Conservation (phyloP, 2,113 vertebrate genomes). For the Dissostichus mawsoni region DNA sequence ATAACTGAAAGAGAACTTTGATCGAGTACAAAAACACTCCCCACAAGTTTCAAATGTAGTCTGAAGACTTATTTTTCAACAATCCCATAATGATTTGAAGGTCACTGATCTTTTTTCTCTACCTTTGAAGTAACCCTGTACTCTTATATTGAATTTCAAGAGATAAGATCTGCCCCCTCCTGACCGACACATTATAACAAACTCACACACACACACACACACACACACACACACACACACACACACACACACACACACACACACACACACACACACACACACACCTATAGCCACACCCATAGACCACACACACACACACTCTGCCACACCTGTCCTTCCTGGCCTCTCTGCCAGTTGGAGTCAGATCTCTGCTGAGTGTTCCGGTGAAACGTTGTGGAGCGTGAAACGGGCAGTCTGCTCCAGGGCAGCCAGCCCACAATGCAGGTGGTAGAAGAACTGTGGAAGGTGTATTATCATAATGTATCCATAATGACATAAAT, state of each 20-base stretch:
- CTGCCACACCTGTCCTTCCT: slow-evolving; percentile 44
- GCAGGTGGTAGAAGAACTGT: slow-evolving; percentile 8
- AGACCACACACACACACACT: slow-evolving; percentile 26
- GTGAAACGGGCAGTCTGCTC: slow-evolving; percentile 57
- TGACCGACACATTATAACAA: no score
- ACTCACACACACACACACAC: neutral
- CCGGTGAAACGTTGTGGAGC: slow-evolving; percentile 50
- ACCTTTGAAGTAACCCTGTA: no score
- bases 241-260: neutral
- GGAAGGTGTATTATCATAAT: neutral
- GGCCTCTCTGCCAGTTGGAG: slow-evolving; percentile 47
- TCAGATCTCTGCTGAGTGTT: slow-evolving; percentile 53
- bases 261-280: slow-evolving; percentile 18
- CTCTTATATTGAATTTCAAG: no score
- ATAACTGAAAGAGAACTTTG: no score
- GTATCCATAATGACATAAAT: neutral
- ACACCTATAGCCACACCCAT: neutral
- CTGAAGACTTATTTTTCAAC: no score
- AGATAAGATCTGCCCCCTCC: no score
- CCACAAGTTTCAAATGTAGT: no score
- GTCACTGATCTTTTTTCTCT: no score
- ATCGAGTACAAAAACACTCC: no score
- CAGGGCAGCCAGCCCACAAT: slow-evolving; percentile 40
- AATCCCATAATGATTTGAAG: no score
- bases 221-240: neutral